phyloP scores from a whole-genome alignment of 2,888 invertebrate species.

The Girardia tigrina region DNA sequence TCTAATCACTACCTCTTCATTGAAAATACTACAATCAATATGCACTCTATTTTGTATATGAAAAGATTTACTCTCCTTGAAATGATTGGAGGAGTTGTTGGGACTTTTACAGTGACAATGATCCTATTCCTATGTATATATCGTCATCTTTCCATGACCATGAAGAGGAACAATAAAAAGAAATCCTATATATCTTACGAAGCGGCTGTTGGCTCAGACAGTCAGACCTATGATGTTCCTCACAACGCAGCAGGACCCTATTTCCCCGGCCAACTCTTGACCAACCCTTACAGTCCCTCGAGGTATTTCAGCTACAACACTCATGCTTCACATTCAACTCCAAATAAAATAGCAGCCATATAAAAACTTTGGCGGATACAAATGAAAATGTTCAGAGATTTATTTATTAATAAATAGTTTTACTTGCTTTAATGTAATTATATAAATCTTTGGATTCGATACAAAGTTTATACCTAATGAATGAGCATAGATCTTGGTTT shows the following conservation, averaged over 20 bases:
- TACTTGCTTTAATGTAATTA: no score
- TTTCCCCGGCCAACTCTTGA: background rate
- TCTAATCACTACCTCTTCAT: background rate
- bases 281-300: background rate
- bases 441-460: no score
- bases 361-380: no score
- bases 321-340: background rate
- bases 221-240: slow-evolving; percentile 36
- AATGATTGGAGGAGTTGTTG: slow-evolving; percentile 2
- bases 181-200: background rate
- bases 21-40: background rate
- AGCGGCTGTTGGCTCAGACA: slow-evolving; percentile 23
- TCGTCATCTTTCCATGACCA: slow-evolving; percentile 4
- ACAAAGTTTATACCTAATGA: no score
- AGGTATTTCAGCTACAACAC: background rate
- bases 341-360: background rate
- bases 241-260: slow-evolving; percentile 6
- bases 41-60: background rate
- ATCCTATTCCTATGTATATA: slow-evolving; percentile 14
- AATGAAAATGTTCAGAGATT: no score
- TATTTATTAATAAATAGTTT: no score
- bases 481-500: no score
- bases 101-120: background rate
- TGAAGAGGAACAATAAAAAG: background rate
- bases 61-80: background rate